Evolutionary conservation across 1,140 invertebrate species (phyloP), one percentile per base, ranked within the genome.

Genomic region (Agraylea sexmaculata): DNA sequence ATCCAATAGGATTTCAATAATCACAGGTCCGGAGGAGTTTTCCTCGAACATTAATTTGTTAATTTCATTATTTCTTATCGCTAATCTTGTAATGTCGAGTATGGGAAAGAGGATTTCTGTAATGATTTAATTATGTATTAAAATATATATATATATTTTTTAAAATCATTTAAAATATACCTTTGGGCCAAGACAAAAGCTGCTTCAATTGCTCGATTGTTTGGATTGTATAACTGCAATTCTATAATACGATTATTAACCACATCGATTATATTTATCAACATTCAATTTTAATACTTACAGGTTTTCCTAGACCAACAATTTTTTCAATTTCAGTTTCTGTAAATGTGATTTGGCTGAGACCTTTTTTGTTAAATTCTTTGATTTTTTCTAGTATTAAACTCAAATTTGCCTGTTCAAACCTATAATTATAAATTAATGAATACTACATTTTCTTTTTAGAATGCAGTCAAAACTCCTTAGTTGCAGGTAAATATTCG

Each of bases 51-150:
- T 42, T 82, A 65, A 45, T 59, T 42, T 46, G 64, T 64, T 62
- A 11, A 81, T 64, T 1, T 64, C 59, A 54, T 73, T 66, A 45
- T 76, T 71, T 22, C 80, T 71, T 17, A 91, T 70, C 1, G 80
- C 79, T 49, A 93, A 65, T 38, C 90, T 72, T 2, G 85, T 66
- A 12, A 93, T 60, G 62, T 95, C 90, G 18, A 95, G 61, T 6
- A 80, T 82, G 1, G 91, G 91, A 61, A 93, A 93, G 1, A 91
- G 60, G 44, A 76, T 73, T 53, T 87, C 79, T 75, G 64, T 45
- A 73, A 25, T 27, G 11, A 37, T 17, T 37, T 27, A 1, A 29
- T 28, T 15, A 32, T 32, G 32, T 4, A 13, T 18, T 37, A 3
- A n/a, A 37, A 21, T 10, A 22, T 5, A 37, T 16, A 8, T 6